Evolutionary conservation across 2,888 invertebrate genomes (phyloP).

Genomic region (Nemoura dubitans): DNA sequence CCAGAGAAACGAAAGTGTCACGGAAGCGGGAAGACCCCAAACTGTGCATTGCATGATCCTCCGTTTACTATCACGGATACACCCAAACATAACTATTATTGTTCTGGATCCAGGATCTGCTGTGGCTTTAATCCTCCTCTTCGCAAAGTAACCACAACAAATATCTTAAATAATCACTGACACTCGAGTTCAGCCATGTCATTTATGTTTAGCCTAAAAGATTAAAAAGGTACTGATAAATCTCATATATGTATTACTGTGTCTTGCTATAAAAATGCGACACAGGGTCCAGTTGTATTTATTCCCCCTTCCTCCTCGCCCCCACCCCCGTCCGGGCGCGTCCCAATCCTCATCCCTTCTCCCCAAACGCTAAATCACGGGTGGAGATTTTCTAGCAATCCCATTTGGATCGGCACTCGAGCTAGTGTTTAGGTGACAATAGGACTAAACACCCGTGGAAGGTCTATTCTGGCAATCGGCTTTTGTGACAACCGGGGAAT

Average conservation of each 20-base stretch:
- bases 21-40: not conserved
- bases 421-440: not conserved
- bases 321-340: not conserved
- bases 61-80: not conserved
- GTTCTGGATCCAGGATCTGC: not conserved
- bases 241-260: not conserved
- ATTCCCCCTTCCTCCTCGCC: not conserved
- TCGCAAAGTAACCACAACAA: not conserved
- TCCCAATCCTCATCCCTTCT: not conserved
- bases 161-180: not conserved
- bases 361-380: not conserved
- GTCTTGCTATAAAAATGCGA: not conserved
- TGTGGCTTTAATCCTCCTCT: not conserved
- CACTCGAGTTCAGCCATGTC: not conserved
- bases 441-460: not conserved
- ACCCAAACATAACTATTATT: not conserved
- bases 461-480: conserved; percentile 2
- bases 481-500: conserved; percentile 12
- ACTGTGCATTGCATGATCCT: not conserved
- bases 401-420: conserved; percentile 7
- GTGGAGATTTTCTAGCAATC: conserved; percentile 12
- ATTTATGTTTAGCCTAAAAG: not conserved
- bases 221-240: not conserved
- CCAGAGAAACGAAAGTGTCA: not conserved
- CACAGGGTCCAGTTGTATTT: not conserved